These are phyloP conservation scores for Turritopsis rubra DNA, from an alignment of 30 jellyfish, hydroid and myxozoan genomes.

Conservation along the genomic window DNA sequence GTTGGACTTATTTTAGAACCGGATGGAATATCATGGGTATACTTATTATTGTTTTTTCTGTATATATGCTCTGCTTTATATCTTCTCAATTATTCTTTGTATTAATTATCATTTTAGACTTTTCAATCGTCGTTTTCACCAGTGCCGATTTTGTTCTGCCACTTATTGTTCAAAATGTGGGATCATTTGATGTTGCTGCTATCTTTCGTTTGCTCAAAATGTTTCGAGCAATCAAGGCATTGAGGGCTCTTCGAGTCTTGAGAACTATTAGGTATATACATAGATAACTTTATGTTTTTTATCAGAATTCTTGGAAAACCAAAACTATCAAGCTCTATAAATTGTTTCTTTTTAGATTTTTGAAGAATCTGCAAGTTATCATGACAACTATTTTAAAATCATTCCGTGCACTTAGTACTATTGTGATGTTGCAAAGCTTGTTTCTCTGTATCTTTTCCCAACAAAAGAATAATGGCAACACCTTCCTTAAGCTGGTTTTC, in stretches of 20 bases:
- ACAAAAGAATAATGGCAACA: no score
- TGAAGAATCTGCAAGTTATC: constrained; percentile 78
- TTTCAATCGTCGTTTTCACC: constrained; percentile 70
- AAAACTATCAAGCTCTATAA: not conserved
- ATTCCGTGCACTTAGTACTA: constrained; percentile 81
- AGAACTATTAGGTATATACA: constrained; percentile 62
- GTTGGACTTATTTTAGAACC: constrained; percentile 47
- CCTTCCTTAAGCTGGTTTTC: no score
- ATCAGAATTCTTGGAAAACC: not conserved
- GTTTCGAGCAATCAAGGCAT: constrained; percentile 80
- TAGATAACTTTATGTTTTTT: not conserved
- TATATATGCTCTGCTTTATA: not conserved
- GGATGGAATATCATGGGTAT: constrained; percentile 92
- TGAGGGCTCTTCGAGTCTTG: constrained; percentile 85
- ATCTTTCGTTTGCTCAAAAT: constrained; percentile 68
- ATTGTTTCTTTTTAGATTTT: constrained; percentile 42
- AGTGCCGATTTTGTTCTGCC: constrained; percentile 75
- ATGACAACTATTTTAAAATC: constrained; percentile 79
- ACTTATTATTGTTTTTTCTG: not conserved
- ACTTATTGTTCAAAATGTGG: constrained; percentile 59
- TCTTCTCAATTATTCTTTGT: not conserved
- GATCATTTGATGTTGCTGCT: constrained; percentile 87
- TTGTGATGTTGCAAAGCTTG: constrained; percentile 66
- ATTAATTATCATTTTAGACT: constrained; percentile 36
- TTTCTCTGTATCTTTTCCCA: constrained; percentile 71